Conservation (phyloP, 2,113 vertebrate genomes). For the cat (Felis catus) region DNA sequence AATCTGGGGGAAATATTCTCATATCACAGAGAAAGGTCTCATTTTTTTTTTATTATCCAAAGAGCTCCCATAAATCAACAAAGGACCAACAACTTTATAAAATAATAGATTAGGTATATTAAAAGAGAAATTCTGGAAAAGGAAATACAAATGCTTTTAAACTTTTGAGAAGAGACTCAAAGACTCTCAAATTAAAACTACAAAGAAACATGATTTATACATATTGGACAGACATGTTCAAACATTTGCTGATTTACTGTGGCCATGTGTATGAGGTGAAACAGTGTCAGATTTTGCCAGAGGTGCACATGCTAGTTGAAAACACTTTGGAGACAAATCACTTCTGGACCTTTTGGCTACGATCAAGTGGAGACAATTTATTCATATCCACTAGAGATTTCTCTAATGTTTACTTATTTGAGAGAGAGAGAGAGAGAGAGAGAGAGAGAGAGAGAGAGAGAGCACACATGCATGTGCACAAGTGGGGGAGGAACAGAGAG, state of each 20-base stretch:
- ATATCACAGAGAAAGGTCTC: neutral
- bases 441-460: rapidly evolving
- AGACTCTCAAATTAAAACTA: neutral
- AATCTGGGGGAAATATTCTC: neutral
- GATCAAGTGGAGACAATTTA: neutral
- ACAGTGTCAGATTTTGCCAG: neutral
- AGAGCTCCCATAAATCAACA: neutral
- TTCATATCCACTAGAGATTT: neutral
- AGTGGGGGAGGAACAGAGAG: too few relatives aligned
- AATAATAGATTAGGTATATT: neutral
- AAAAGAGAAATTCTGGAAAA: neutral
- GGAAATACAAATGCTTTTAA: neutral
- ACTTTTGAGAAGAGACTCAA: neutral
- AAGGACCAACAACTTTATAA: neutral
- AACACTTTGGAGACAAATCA: neutral
- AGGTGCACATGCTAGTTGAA: neutral
- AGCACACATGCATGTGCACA: too few relatives aligned
- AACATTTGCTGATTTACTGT: neutral
- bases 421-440: too few relatives aligned
- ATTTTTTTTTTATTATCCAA: neutral
- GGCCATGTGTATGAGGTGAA: neutral
- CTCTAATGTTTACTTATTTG: too few relatives aligned
- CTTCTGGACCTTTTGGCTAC: too few relatives aligned
- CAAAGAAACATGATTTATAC: neutral
- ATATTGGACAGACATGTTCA: neutral